Conservation (phyloP, 2,888 invertebrate genomes). For the Neoascia interrupta region DNA sequence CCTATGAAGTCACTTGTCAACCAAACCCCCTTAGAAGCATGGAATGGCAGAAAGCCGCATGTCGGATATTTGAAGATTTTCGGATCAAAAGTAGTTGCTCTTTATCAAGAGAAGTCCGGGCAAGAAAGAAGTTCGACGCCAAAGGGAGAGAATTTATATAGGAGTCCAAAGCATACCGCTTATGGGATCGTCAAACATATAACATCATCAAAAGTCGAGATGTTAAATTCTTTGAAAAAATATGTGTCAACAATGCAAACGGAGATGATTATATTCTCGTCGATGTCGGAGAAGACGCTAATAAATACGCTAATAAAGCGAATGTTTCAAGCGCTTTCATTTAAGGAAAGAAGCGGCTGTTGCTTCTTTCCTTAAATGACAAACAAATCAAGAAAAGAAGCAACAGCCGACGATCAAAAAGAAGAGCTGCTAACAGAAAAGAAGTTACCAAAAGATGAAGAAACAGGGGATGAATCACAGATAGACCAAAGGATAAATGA, state of each 20-base stretch:
- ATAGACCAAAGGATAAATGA: too few species aligned
- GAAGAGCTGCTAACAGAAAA: too few species aligned
- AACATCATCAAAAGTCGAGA: slow-evolving; percentile 5
- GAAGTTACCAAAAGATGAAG: too few species aligned
- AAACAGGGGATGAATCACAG: too few species aligned
- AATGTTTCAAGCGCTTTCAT: too few species aligned
- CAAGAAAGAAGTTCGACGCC: slow-evolving; percentile 21
- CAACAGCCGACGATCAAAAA: too few species aligned
- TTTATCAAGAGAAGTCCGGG: slow-evolving; percentile 9
- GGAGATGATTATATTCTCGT: too few species aligned
- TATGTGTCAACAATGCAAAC: background rate
- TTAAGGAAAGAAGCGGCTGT: too few species aligned
- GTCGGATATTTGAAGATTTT: slow-evolving; percentile 16
- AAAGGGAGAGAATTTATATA: slow-evolving; percentile 31
- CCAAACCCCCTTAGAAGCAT: slow-evolving; percentile 34
- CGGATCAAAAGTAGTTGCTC: slow-evolving; percentile 19
- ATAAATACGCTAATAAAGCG: too few species aligned
- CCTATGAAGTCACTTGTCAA: slow-evolving; percentile 9
- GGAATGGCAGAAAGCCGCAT: slow-evolving; percentile 23
- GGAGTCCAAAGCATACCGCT: slow-evolving; percentile 41
- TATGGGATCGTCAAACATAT: slow-evolving; percentile 14
- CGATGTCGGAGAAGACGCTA: too few species aligned
- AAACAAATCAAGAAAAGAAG: too few species aligned
- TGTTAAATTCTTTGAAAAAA: slow-evolving; percentile 13
- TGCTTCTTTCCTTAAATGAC: too few species aligned